Conservation (phyloP, 2,797 vertebrate genomes). For the Sebastes melanostomus region DNA sequence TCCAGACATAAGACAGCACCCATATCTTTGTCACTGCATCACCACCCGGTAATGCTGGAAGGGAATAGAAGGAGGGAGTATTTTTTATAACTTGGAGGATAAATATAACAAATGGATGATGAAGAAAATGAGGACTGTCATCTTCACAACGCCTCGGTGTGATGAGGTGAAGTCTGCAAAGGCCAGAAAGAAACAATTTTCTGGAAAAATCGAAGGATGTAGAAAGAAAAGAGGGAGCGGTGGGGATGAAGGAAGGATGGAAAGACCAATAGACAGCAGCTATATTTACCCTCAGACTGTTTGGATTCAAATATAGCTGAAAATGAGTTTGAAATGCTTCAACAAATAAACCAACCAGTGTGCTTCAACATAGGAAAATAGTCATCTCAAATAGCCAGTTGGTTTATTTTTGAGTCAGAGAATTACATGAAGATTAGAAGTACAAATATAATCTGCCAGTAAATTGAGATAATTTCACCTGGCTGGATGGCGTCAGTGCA, state of each 20-base stretch:
- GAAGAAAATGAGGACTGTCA: not conserved
- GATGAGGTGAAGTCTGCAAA: not conserved
- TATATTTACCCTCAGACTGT: not conserved
- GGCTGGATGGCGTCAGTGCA: not conserved
- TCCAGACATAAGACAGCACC: constrained; percentile 43
- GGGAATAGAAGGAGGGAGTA: not conserved
- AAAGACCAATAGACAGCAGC: not conserved
- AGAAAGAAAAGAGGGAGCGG: not conserved
- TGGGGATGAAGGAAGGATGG: not conserved
- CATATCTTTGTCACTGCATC: constrained; percentile 46
- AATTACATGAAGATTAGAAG: not conserved
- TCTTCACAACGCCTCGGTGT: not conserved
- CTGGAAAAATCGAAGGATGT: not conserved
- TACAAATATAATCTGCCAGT: not conserved
- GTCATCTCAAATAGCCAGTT: not conserved
- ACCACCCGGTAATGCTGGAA: constrained; percentile 22
- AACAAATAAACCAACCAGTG: not conserved
- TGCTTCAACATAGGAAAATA: not conserved
- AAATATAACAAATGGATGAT: not conserved
- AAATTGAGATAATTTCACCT: not conserved
- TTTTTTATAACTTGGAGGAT: not conserved
- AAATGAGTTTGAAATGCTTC: not conserved
- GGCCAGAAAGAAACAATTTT: not conserved
- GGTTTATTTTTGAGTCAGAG: not conserved
- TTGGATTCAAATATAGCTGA: not conserved